Evolutionary conservation across 2,888 invertebrate genomes (phyloP).

Genomic region (Tetragonisca angustula): DNA sequence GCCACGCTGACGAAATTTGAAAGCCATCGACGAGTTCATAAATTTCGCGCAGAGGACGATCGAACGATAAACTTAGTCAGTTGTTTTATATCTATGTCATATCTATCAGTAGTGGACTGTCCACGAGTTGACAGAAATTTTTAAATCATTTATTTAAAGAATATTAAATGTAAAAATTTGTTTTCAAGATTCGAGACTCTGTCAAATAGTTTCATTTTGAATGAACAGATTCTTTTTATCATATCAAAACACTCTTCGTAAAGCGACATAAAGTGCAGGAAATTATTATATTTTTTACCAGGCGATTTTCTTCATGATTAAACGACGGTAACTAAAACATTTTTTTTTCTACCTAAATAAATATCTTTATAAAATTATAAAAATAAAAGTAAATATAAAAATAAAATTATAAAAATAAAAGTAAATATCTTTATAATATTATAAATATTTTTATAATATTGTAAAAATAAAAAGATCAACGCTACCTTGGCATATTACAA

Average conservation of each 20-base stretch:
- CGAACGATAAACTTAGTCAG: background rate
- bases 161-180: too few species aligned
- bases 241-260: background rate
- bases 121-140: too few species aligned
- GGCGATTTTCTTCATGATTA: too few species aligned
- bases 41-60: background rate
- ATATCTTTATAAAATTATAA: background rate
- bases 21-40: background rate
- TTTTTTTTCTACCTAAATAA: background rate
- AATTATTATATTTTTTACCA: background rate
- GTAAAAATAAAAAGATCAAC: background rate
- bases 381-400: too few species aligned
- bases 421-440: background rate
- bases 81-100: too few species aligned
- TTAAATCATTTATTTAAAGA: too few species aligned
- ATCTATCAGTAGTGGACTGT: too few species aligned
- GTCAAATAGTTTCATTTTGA: too few species aligned
- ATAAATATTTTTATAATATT: background rate
- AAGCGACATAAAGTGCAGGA: background rate
- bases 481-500: background rate
- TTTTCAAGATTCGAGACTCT: too few species aligned
- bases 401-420: background rate
- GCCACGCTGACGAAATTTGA: slow-evolving; percentile 1
- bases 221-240: background rate
- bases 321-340: background rate